These are phyloP conservation scores for Nymphalis urticae DNA, from an alignment of 2,888 invertebrate species.

Conservation along the genomic window DNA sequence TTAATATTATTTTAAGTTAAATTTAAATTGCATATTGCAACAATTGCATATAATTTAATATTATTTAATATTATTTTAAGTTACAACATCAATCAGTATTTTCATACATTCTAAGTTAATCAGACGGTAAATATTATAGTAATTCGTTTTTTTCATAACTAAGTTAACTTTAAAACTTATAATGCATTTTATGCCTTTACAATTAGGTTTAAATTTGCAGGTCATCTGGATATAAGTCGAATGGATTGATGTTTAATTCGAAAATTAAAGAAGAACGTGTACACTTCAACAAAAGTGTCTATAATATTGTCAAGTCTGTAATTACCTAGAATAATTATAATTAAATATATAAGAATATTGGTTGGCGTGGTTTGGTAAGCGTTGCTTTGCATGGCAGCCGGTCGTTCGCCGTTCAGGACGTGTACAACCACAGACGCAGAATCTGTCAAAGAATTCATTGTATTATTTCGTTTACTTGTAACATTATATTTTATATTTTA, in stretches of 20 bases:
- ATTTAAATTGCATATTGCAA: too few relatives aligned
- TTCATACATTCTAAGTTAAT: slow-evolving; percentile 37
- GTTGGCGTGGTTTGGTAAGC: slow-evolving; percentile 51
- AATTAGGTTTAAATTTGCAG: slow-evolving; percentile 42
- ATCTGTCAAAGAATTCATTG: slow-evolving; percentile 68
- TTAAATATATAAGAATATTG: slow-evolving; percentile 46
- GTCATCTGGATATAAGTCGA: slow-evolving; percentile 61
- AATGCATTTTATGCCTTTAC: slow-evolving; percentile 50
- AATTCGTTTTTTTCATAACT: slow-evolving; percentile 70
- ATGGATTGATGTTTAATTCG: slow-evolving; percentile 22
- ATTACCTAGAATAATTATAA: slow-evolving; percentile 48
- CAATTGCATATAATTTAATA: too few relatives aligned
- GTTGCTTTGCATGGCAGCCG: slow-evolving; percentile 83
- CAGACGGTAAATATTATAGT: slow-evolving; percentile 48
- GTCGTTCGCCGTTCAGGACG: slow-evolving; percentile 89
- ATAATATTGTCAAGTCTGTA: slow-evolving; percentile 36
- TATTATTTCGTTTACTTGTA: neutral
- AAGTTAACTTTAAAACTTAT: slow-evolving; percentile 40
- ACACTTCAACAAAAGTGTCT: slow-evolving; percentile 5
- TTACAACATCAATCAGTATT: slow-evolving; percentile 7
- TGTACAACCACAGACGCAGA: slow-evolving; percentile 91
- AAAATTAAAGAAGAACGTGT: slow-evolving; percentile 5
- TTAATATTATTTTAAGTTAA: slow-evolving; percentile 4
- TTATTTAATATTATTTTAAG: too few relatives aligned
- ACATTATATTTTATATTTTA: too few relatives aligned